These are phyloP conservation scores for Pentamera pediparva DNA, from an alignment of 53 echinoderm and acorn worm species.

Conservation along the genomic window DNA sequence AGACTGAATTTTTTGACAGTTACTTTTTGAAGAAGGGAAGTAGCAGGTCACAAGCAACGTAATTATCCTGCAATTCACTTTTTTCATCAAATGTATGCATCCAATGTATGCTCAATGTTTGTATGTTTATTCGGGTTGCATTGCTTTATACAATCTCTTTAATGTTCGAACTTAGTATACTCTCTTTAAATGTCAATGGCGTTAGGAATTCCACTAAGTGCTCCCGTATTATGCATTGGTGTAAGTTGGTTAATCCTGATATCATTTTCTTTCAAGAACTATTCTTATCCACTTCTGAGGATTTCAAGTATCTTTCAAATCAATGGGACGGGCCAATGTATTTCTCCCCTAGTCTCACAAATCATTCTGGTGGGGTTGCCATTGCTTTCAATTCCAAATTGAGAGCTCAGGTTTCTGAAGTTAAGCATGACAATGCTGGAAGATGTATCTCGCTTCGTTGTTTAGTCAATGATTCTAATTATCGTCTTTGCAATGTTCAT, in stretches of 20 bases:
- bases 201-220: neutral
- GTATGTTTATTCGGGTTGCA: too few relatives aligned
- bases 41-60: too few relatives aligned
- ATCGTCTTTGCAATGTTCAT: neutral
- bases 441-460: neutral
- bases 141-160: neutral
- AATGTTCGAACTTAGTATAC: neutral
- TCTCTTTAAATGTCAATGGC: neutral
- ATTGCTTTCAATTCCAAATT: neutral
- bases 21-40: constrained; percentile 11
- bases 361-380: neutral
- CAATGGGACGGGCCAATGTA: neutral
- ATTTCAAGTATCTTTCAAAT: neutral
- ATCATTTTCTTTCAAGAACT: neutral
- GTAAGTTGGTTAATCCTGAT: neutral
- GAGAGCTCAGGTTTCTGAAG: neutral
- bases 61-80: too few relatives aligned
- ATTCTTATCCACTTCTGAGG: neutral
- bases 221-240: neutral
- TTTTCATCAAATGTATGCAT: too few relatives aligned
- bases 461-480: neutral
- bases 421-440: neutral
- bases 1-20: neutral
- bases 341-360: neutral
- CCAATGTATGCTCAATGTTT: too few relatives aligned